Percentiles rank a stretch among this genome's conserved stretches.
phyloP scores from a whole-genome alignment of 2,888 invertebrate genomes.

The Nephrotoma guestfalica region DNA sequence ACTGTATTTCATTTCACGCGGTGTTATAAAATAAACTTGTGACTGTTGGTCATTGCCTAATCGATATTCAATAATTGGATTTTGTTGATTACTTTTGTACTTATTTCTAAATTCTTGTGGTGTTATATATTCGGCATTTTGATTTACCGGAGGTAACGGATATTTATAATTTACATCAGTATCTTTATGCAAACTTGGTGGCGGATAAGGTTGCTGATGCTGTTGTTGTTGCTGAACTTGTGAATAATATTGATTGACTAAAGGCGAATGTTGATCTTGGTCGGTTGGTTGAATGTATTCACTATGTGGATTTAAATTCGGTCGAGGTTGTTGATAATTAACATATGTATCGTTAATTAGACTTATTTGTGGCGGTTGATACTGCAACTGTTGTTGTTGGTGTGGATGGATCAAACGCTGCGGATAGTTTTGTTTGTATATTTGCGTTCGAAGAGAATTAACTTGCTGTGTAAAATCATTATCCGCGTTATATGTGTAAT shows the following conservation, averaged over 20 bases:
- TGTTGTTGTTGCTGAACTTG: conserved; percentile 38
- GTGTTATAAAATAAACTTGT: conserved; percentile 10
- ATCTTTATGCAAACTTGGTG: conserved; percentile 45
- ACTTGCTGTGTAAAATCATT: background rate
- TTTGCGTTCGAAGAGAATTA: conserved; percentile 13
- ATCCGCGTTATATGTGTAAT: background rate
- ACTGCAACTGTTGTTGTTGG: background rate
- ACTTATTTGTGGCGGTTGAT: conserved; percentile 41
- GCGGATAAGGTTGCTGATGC: conserved; percentile 35
- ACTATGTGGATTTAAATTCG: conserved; percentile 52
- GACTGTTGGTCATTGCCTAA: conserved; percentile 8
- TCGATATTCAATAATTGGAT: conserved; percentile 9
- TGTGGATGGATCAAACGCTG: background rate
- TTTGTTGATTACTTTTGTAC: background rate
- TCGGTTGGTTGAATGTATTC: conserved; percentile 34
- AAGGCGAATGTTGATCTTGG: conserved; percentile 47
- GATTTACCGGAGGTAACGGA: conserved; percentile 51
- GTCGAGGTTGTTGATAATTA: conserved; percentile 52
- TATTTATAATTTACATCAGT: conserved; percentile 53
- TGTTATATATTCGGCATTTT: conserved; percentile 44
- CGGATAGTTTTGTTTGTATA: background rate
- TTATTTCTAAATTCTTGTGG: conserved; percentile 10
- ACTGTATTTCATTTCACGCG: conserved; percentile 6
- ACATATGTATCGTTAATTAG: conserved; percentile 48
- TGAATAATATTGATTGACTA: conserved; percentile 32